Evolutionary conservation across 2,113 vertebrate species (phyloP), one percentile per base, ranked within the genome.

Genomic region (Datnioides undecimradiatus): DNA sequence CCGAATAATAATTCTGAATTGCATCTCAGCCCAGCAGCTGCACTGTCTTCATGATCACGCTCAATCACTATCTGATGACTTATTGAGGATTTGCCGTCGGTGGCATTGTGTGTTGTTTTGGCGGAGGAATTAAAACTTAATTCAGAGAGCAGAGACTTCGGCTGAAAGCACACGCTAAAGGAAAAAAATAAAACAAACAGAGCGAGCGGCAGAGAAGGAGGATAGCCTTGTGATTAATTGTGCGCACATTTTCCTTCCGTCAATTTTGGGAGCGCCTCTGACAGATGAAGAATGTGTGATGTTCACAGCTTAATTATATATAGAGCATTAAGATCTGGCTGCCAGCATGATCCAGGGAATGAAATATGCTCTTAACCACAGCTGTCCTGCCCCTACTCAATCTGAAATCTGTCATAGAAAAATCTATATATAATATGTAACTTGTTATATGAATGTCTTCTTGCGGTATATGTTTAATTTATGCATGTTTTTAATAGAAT

Each of bases 201-300:
- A 88, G 36, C 40, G 64, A 63, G 77, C n/a, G 6, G 58, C 46
- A 23, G 70, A 84, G 76, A 72, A 31, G 36, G 59, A 69, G 38
- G 25, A 51, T 57, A 31, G 72, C n/a, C n/a, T 57, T 78, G 54
- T 87, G 82, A 89, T 87, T 90, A 89, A 90, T 90, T 86, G 80
- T 65, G 64, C 74, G 58, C 71, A 66, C 49, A 79, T 85, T 88
- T 88, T 87, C 68, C 67, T 84, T 69, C 67, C 58, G 64, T 85
- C 84, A 76, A 55, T 87, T 89, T 84, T n/a, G 14, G 64, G 45
- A 52, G 72, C n/a, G 21, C 14, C 63, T 58, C 67, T 90, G 80
- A 92, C 83, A 77, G 72, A 86, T 88, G 76, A 90, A 86, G 82
- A 82, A 82, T 88, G 73, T 76, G 76, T 60, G 80, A 85, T 78